Evolutionary conservation across 2,888 invertebrate genomes (phyloP).

Genomic region (Chorisops tibialis): DNA sequence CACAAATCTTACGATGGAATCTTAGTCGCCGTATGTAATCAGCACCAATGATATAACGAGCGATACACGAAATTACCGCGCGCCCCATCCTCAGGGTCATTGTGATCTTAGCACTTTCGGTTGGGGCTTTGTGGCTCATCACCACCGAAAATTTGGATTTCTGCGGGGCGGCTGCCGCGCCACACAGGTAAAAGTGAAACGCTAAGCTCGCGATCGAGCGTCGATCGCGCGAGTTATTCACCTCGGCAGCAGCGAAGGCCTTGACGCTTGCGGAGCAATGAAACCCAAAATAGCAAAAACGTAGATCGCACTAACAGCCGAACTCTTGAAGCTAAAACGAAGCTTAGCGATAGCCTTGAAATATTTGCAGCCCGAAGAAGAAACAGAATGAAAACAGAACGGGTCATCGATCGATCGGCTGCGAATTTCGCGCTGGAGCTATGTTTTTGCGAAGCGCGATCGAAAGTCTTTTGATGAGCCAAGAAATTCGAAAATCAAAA

Average conservation of each 20-base stretch:
- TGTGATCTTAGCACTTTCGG: slow-evolving; percentile 15
- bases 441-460: slow-evolving; percentile 4
- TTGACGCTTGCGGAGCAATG: slow-evolving; percentile 17
- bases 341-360: too few relatives aligned
- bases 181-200: slow-evolving; percentile 31
- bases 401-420: neutral
- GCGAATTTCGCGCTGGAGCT: neutral
- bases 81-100: slow-evolving; percentile 1
- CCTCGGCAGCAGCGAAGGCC: slow-evolving; percentile 17
- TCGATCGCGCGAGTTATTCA: slow-evolving; percentile 26
- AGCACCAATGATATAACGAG: slow-evolving; percentile 13
- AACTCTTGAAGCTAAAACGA: too few relatives aligned
- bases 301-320: too few relatives aligned
- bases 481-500: neutral
- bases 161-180: neutral
- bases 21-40: slow-evolving; percentile 1
- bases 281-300: neutral
- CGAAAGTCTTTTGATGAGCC: slow-evolving; percentile 19
- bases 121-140: slow-evolving; percentile 1
- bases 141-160: neutral
- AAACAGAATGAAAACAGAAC: too few relatives aligned
- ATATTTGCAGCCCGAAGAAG: too few relatives aligned
- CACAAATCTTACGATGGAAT: slow-evolving; percentile 7
- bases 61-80: neutral
- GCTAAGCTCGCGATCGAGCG: slow-evolving; percentile 17